Evolutionary conservation across 2,113 vertebrate genomes (phyloP), one percentile per base, ranked within the genome.

Genomic region (Parotia lawesii): DNA sequence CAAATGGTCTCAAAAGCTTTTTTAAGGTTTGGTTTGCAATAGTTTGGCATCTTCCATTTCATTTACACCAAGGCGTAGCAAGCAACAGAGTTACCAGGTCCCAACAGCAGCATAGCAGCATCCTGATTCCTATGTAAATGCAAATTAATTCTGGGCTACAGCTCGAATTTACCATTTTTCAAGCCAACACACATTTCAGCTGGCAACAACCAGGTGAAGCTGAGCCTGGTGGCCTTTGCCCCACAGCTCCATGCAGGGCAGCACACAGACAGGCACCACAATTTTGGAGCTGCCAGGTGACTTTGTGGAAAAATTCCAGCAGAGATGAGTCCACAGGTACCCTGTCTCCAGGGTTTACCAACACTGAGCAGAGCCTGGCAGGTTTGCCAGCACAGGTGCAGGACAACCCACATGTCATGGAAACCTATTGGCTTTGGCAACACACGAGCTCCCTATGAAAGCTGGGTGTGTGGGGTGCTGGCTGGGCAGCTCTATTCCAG

Each of bases 281-380:
- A 4, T 13, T 58, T 3, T 44, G 37, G 47, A 27, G 61, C 12
- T 53, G 5, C 17, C 0, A 0, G 28, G 15, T 57, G 48, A 22
- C 48, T n/a, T n/a, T 40, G 45, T 2, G 8, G 62, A 64, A 72
- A 1, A 12, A 65, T 42, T 56, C 0, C 37, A 64, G 40, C 33
- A 35, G 54, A 37, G 35, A 54, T 0, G 1, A 62, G 8, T 48
- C 37, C 19, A 57, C 19, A 48, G 51, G 18, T n/a, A 62, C 4
- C 5, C 2, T 1, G 10, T 22, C 57, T 28, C 31, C 56, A 33
- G 12, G 2, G 6, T 62, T 47, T n/a, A 10, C 7, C n/a, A 45
- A 33, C 28, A 42, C 24, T 4, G 4, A 51, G 56, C n/a, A 75
- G 61, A 67, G 11, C 21, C 28, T 24, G 11, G 47, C 12, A 47